These are phyloP conservation scores for Megastigmus dorsalis DNA, from an alignment of 2,888 invertebrate genomes.

Conservation along the genomic window DNA sequence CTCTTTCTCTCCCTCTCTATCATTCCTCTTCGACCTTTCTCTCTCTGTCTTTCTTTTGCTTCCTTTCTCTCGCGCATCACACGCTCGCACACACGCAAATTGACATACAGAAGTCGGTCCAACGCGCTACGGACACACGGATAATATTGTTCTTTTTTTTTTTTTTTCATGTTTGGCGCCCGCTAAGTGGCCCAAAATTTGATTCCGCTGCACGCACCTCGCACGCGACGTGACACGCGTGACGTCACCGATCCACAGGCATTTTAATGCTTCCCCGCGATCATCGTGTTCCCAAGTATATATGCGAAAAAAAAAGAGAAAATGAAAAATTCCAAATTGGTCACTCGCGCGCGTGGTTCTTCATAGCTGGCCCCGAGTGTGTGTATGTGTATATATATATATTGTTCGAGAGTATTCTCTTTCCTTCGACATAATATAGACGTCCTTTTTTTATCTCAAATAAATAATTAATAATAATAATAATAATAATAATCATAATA, in stretches of 20 bases:
- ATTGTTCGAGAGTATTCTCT: too few relatives aligned
- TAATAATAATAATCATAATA: too few relatives aligned
- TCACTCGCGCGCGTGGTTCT: conserved; percentile 11
- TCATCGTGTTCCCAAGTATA: conserved; percentile 9
- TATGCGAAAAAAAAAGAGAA: too few relatives aligned
- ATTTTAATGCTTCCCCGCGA: conserved; percentile 61
- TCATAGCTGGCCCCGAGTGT: too few relatives aligned
- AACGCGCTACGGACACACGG: background rate
- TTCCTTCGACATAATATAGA: too few relatives aligned
- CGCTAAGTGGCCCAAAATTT: too few relatives aligned
- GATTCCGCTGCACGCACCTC: background rate
- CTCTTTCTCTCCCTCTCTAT: conserved; percentile 12
- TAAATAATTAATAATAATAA: too few relatives aligned
- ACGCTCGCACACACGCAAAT: conserved; percentile 11
- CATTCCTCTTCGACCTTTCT: conserved; percentile 31
- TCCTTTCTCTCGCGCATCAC: background rate
- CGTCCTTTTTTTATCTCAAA: too few relatives aligned
- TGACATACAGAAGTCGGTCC: conserved; percentile 18
- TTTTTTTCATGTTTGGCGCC: too few relatives aligned
- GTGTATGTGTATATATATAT: too few relatives aligned
- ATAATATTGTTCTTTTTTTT: background rate
- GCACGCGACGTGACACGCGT: conserved; percentile 62
- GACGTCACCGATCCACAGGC: conserved; percentile 67
- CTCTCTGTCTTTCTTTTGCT: background rate
- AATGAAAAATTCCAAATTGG: too few relatives aligned